Base-by-base conservation (phyloP, 2,888 invertebrate species). In the Hipparchia sbordonii region DNA sequence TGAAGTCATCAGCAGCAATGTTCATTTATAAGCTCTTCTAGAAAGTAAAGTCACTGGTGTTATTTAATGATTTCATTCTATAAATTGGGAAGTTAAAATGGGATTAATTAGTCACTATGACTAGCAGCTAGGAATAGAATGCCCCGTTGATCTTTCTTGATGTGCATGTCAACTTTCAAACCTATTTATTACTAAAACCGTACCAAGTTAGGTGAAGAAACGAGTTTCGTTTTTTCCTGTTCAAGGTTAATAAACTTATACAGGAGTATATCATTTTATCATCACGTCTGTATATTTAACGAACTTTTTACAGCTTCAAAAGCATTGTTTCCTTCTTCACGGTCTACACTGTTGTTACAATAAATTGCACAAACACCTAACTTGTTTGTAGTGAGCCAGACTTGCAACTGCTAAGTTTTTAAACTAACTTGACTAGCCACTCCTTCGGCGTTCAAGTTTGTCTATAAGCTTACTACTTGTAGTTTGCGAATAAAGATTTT, bases 301-400 rank as follows among this genome's bases (percentile, higher is more conserved):
- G 9, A 56, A 54, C 2, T 13, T 56, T 39, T 2, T 39, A 5
- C 39, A 39, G 13, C 13, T 56, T 8, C 13, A 23, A 57, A 57
- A 57, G 8, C 7, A 23, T 7, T 7, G 23, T 8, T 8, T 8
- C 63, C 63, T 39, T 12, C 33, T 52, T 65, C 65, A 7, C 12
- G 6, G 33, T 12, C 23, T 65, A 56, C 13, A 13, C 52, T 66
- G 45, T 56, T 66, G 66, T 66, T 66, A 66, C 65, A 66, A 56
- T 66, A 66, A 56, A 56, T 67, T 67, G 56, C 67, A 72, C 68
- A 62, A 63, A 67, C 67, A 67, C 56, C 72, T 63, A 68, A 72
- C 67, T 67, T 72, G 72, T 52, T 72, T 68, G 62, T 68, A 62
- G 67, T 46, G 67, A 56, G 23, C 56, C 61, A 48, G 10, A 68